Base-by-base conservation (phyloP, 2,113 vertebrate species). In the Polypterus senegalus region DNA sequence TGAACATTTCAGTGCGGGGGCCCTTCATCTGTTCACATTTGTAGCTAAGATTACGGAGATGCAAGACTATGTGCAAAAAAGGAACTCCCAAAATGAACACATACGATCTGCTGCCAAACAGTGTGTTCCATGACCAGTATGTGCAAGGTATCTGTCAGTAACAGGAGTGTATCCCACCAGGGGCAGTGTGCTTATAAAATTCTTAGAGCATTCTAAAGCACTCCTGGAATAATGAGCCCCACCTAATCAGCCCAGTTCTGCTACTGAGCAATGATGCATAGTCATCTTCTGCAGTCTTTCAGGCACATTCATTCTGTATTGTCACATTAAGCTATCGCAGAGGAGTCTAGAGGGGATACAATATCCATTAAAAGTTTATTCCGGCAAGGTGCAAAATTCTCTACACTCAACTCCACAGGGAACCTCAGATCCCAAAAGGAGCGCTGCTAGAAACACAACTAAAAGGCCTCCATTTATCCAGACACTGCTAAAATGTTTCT, bases 311-410 rank as follows among this genome's bases (percentile, higher is more conserved):
- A 63, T 58, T 64, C 66, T 61, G 63, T 58, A 63, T 27, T 6
- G 57, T 63, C 48, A 62, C 60, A 44, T 62, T 52, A 60, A 57
- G 61, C 59, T 44, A 46, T 60, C 47, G 7, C 9, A 71, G 61
- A 1, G 64, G 64, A 67, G 67, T 69, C 11, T 58, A 48, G 62
- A 61, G 58, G 67, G 69, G 72, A 8, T 0, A 11, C 43, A 56
- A 47, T 69, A 69, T 61, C 54, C 46, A 67, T 55, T 62, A 69
- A 68, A 65, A 66, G 59, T 62, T 72, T 74, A 66, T 70, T 48
- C 65, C 60, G n/a, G 52, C 54, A 66, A 66, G 43, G 60, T 60
- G 59, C 63, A 56, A 74, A 66, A 64, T 65, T 76, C 73, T 71
- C 63, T 71, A 70, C 56, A 64, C 0, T 3, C 58, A 59, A 52